phyloP scores from a whole-genome alignment of 2,888 invertebrate species.

The Punctoribates punctum region DNA sequence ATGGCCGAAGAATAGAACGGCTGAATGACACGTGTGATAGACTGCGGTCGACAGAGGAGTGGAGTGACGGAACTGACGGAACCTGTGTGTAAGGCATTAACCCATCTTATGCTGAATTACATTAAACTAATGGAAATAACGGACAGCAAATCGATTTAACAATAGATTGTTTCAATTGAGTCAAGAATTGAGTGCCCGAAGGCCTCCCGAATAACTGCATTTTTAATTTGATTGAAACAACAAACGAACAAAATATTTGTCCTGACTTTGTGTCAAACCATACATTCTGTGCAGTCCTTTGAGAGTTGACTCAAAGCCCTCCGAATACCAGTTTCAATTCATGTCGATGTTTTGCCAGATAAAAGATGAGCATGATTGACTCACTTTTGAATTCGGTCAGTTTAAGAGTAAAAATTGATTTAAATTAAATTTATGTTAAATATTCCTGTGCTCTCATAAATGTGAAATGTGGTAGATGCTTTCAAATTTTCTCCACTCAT shows the following conservation, averaged over 20 bases:
- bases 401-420: too few relatives aligned
- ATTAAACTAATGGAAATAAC: constrained; percentile 2
- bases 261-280: constrained; percentile 2
- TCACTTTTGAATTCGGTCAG: too few relatives aligned
- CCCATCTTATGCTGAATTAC: neutral
- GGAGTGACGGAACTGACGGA: neutral
- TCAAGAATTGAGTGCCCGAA: neutral
- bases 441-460: too few relatives aligned
- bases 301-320: neutral
- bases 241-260: constrained; percentile 18
- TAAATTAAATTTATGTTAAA: too few relatives aligned
- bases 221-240: constrained; percentile 28
- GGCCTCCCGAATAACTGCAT: neutral
- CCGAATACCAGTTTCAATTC: neutral
- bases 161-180: neutral
- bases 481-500: neutral
- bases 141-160: neutral
- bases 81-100: neutral
- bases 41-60: neutral
- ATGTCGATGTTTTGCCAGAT: too few relatives aligned
- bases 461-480: neutral
- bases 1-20: neutral
- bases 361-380: too few relatives aligned
- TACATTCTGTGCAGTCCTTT: neutral
- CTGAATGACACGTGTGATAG: constrained; percentile 10